Percentiles rank a stretch among this genome's conserved stretches.
These are phyloP conservation scores for Beris chalybata DNA, from an alignment of 2,888 invertebrate species.

Conservation along the genomic window DNA sequence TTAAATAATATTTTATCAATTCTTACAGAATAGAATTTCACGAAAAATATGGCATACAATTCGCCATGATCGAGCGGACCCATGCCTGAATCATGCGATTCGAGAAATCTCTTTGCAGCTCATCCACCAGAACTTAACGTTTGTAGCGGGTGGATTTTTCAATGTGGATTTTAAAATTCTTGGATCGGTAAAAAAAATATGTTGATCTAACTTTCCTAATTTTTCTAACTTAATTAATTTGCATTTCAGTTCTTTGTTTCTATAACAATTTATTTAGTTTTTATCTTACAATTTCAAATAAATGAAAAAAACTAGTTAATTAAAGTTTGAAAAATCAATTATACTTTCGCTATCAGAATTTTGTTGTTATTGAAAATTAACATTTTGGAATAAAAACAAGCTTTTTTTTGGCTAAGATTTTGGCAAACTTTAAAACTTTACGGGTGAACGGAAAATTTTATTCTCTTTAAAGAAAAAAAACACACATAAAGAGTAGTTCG, in stretches of 20 bases:
- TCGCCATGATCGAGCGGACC: slow-evolving; percentile 47
- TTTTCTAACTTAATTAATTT: slow-evolving; percentile 7
- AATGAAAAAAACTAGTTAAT: too few relatives aligned
- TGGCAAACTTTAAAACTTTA: too few relatives aligned
- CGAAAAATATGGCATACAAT: slow-evolving; percentile 52
- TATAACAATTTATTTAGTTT: slow-evolving; percentile 50
- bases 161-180: slow-evolving; percentile 50
- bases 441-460: too few relatives aligned
- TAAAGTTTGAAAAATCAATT: too few relatives aligned
- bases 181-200: slow-evolving; percentile 48
- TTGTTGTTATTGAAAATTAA: too few relatives aligned
- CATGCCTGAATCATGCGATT: slow-evolving; percentile 51
- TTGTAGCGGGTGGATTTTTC: slow-evolving; percentile 54
- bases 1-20: neutral
- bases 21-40: slow-evolving; percentile 49
- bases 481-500: too few relatives aligned
- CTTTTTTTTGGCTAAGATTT: too few relatives aligned
- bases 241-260: slow-evolving; percentile 49
- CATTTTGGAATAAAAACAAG: too few relatives aligned
- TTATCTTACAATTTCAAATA: slow-evolving; percentile 51
- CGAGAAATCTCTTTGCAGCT: slow-evolving; percentile 52
- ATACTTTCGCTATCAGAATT: too few relatives aligned
- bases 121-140: slow-evolving; percentile 51
- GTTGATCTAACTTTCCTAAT: neutral
- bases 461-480: too few relatives aligned